Evolutionary conservation across 2,113 vertebrate genomes (phyloP), one percentile per base, ranked within the genome.

Genomic region (Cinclus cinclus): DNA sequence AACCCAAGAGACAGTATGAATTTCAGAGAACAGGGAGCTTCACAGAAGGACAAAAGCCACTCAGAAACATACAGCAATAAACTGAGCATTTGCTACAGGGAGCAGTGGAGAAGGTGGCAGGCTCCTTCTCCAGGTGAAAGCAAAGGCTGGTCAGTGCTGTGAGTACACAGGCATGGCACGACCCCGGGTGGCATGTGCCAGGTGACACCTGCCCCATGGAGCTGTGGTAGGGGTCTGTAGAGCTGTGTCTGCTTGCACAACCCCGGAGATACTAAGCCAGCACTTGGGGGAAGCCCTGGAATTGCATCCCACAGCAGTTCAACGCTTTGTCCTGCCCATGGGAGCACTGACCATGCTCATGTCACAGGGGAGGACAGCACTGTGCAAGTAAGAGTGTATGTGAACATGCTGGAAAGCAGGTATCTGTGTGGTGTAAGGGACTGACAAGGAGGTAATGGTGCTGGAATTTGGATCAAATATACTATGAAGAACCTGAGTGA

Each of bases 1-100:
- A 97, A 96, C 95, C 93, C 93, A 92, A 96, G 94, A 97, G 93
- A 94, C 93, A 97, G 95, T 75, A 86, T 94, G 96, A 94, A 97
- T 96, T 95, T 97, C 83, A 96, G 95, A 96, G 95, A 96, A 90
- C 94, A 94, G 93, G 93, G 95, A 96, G 94, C 90, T 97, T 95
- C 96, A 96, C 95, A 96, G 95, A 96, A 96, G 95, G 94, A 95
- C 85, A 96, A 95, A 95, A 95, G 93, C 93, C 90, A 95, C 93
- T 92, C 82, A 97, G 90, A 96, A 91, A 96, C 88, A 96, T 60
- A 95, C 60, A 96, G 93, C 79, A 93, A 95, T 80, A 95, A 97
- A 95, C 68, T 59, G 71, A 90, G 93, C 85, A 41, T 59, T 95
- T 4, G 2, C 71, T 88, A 95, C 63, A 41, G 12, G 35, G 79